Conservation (phyloP, 2,797 vertebrate species). For the Fringilla coelebs region DNA sequence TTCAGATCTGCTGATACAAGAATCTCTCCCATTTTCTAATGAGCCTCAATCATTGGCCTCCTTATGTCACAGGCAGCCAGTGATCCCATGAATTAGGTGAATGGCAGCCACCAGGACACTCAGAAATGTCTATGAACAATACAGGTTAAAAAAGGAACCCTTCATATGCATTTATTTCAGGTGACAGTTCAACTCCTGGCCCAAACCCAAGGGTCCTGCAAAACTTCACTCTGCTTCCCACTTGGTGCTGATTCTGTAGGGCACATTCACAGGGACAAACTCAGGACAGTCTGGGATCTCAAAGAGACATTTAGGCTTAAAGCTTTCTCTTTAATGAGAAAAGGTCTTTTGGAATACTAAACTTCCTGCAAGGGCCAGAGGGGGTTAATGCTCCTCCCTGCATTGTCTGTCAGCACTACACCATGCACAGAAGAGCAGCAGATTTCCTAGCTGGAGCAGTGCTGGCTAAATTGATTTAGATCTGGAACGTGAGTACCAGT, state of each 20-base stretch:
- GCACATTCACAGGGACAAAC: not conserved
- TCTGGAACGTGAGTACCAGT: not conserved
- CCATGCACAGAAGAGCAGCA: not conserved
- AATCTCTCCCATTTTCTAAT: not conserved
- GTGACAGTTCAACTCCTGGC: not conserved
- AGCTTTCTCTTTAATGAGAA: not conserved
- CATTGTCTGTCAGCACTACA: slow-evolving; percentile 7
- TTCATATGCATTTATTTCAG: not conserved
- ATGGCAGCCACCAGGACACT: not conserved
- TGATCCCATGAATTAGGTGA: not conserved
- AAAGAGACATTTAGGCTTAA: not conserved
- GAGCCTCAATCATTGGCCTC: not conserved
- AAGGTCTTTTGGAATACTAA: not conserved
- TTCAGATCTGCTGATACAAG: not conserved
- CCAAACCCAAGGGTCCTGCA: not conserved
- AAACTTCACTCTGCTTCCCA: not conserved
- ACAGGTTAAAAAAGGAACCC: not conserved
- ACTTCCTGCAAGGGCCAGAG: not conserved
- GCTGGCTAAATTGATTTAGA: slow-evolving; percentile 23
- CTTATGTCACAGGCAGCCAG: not conserved
- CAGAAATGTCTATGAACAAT: not conserved
- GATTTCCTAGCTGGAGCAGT: not conserved
- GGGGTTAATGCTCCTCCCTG: slow-evolving; percentile 30
- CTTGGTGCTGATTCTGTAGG: not conserved
- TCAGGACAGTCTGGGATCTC: not conserved